phyloP scores from a whole-genome alignment of 2,797 vertebrate genomes.

The Galaxias olidus region DNA sequence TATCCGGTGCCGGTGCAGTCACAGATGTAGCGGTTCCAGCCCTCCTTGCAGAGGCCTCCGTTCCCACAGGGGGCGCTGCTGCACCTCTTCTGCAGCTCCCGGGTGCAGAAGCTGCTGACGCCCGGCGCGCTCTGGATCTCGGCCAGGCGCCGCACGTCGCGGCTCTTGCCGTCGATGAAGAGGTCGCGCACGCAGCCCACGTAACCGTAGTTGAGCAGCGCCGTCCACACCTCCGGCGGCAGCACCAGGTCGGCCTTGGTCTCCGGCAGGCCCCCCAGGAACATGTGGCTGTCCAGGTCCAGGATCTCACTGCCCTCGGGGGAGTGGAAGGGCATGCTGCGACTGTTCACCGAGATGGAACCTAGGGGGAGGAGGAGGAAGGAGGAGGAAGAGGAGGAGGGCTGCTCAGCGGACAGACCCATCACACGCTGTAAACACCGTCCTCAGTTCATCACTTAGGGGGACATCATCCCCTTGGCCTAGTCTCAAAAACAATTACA shows the following conservation, averaged over 20 bases:
- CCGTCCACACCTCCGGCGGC: constrained; percentile 92
- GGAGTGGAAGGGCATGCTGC: constrained; percentile 89
- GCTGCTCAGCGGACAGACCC: background rate
- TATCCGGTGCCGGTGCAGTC: constrained; percentile 89
- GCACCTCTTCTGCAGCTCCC: constrained; percentile 86
- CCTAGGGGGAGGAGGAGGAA: constrained; percentile 49
- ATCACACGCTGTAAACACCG: too few species aligned
- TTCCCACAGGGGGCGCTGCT: constrained; percentile 84
- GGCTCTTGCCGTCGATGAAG: constrained; percentile 91
- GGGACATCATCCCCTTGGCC: too few species aligned
- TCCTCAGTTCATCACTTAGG: too few species aligned
- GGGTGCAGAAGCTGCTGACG: constrained; percentile 86
- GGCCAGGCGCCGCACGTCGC: constrained; percentile 84
- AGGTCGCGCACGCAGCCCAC: constrained; percentile 92
- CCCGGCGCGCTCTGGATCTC: constrained; percentile 83
- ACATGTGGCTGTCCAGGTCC: constrained; percentile 91
- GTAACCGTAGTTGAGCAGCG: constrained; percentile 87
- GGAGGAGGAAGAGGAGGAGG: background rate
- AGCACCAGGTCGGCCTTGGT: constrained; percentile 77
- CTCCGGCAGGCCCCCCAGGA: constrained; percentile 88
- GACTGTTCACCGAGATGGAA: constrained; percentile 92
- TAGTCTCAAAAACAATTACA: too few species aligned
- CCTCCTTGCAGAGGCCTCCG: constrained; percentile 86
- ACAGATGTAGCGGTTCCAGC: constrained; percentile 94
- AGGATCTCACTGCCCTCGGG: constrained; percentile 90